phyloP scores from a whole-genome alignment of 2,797 vertebrate genomes.

The Halcyon chelicuti region DNA sequence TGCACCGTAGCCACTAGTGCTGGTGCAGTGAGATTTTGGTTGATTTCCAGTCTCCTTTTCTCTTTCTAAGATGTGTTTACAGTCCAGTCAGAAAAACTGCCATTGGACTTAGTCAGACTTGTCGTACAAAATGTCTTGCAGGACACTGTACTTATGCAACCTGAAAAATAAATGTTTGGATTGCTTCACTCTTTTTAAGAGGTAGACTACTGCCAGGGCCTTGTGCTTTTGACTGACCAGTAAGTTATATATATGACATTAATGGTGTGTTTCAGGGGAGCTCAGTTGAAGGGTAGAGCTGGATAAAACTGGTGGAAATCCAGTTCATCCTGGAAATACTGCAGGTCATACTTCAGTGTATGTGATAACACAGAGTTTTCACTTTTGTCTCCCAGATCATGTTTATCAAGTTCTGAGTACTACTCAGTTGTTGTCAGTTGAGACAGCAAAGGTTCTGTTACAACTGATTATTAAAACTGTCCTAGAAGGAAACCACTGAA shows the following conservation, averaged over 20 bases:
- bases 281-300: not conserved
- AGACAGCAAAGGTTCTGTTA: not conserved
- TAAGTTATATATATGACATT: not conserved
- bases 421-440: not conserved
- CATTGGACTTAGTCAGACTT: not conserved
- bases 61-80: not conserved
- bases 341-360: not conserved
- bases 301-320: not conserved
- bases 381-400: not conserved
- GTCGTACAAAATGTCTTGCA: not conserved
- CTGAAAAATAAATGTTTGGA: not conserved
- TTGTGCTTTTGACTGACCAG: not conserved
- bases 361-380: not conserved
- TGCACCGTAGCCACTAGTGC: not conserved
- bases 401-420: not conserved
- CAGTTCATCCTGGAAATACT: not conserved
- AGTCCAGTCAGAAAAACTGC: not conserved
- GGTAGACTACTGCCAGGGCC: not conserved
- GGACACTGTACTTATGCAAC: not conserved
- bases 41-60: not conserved
- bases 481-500: not conserved
- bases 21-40: not conserved
- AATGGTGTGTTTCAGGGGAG: not conserved
- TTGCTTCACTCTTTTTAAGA: not conserved
- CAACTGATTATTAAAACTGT: not conserved